These are phyloP conservation scores for Limnephilus lunatus DNA, from an alignment of 2,888 invertebrate genomes.

Conservation along the genomic window DNA sequence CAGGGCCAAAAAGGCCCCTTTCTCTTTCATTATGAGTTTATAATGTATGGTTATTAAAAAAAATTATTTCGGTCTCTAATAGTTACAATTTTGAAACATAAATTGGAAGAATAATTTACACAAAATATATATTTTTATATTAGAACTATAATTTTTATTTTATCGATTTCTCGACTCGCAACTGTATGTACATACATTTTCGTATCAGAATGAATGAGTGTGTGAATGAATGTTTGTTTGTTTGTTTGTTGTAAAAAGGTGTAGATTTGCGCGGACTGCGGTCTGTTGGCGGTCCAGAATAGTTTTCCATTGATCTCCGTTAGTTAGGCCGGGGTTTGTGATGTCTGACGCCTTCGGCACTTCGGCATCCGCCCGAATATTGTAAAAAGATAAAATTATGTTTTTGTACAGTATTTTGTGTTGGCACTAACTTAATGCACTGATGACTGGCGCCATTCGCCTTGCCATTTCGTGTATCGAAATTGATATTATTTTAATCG, in stretches of 20 bases:
- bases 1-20: too few relatives aligned
- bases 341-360: constrained; percentile 59
- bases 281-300: constrained; percentile 51
- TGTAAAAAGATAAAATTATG: constrained; percentile 50
- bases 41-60: background rate
- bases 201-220: background rate
- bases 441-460: constrained; percentile 2
- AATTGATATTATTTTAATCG: constrained; percentile 27
- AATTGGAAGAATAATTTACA: too few relatives aligned
- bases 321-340: constrained; percentile 59
- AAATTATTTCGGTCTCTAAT: background rate
- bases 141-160: background rate
- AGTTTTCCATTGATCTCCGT: constrained; percentile 66
- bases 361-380: constrained; percentile 49
- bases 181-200: constrained; percentile 54
- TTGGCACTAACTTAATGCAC: constrained; percentile 22
- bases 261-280: constrained; percentile 41
- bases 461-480: background rate
- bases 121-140: background rate
- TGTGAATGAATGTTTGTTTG: constrained; percentile 30
- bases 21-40: too few relatives aligned
- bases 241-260: constrained; percentile 44
- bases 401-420: constrained; percentile 31
- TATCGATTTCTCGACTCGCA: background rate
- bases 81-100: background rate